Evolutionary conservation across 2,888 invertebrate species (phyloP), one percentile per base, ranked within the genome.

Genomic region (Monopis laevigella): DNA sequence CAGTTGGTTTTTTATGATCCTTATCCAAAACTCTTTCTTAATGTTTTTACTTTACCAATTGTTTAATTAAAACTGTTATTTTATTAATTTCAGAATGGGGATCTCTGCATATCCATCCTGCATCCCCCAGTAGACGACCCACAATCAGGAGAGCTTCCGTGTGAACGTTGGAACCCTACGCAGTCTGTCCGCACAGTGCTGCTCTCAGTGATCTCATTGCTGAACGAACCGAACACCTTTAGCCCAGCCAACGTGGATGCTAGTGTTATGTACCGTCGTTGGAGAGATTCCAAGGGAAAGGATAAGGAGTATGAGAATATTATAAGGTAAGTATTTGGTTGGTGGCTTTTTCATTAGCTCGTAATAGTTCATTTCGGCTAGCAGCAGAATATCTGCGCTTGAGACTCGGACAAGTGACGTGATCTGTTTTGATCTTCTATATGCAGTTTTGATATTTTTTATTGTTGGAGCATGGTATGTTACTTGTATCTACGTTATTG

Each of bases 151-250:
- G 99, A 99, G 73, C 77, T 98, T 58, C 97, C 99, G 1, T 98
- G 98, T 78, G 99, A 99, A 80, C 90, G 99, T 72, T 99, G 99
- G 99, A 99, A 99, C 85, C 99, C 99, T 41, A 99, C 99, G 51
- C 99, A 99, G 83, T 98, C 95, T 62, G 98, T 99, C 62, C 93
- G 98, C 69, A 99, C 99, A 40, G 96, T 99, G 58, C 86, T 99
- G 51, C 85, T 99, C 46, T 98, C 98, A 47, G 98, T 99, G 55
- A 99, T 99, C 64, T 99, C 98, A 11, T 86, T 99, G 50, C 85
- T 99, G 60, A 99, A 99, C 82, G 99, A 99, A 82, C 99, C 99
- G 49, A 99, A 99, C 83, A 99, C 98, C 50, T 98, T 91, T 81
- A 98, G 98, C 59, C 99, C 99, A 35, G 99, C 99, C 52, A 99